These are phyloP conservation scores for Sinelater perroti DNA, from an alignment of 2,888 invertebrate genomes.

Conservation along the genomic window DNA sequence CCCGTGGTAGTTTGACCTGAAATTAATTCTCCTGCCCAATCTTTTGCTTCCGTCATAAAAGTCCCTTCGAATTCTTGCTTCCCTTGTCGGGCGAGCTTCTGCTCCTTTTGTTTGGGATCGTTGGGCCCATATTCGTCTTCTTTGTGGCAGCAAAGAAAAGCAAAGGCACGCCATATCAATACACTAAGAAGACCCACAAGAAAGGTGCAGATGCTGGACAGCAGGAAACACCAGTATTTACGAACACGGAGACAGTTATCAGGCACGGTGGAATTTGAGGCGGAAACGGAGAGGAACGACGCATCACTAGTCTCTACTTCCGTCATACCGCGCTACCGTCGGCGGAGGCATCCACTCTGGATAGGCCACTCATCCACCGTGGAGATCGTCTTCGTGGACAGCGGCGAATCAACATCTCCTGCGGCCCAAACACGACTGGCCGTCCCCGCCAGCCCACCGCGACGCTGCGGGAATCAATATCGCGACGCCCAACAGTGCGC, in stretches of 20 bases:
- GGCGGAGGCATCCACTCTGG: conserved; percentile 53
- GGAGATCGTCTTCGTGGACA: conserved; percentile 41
- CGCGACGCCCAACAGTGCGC: conserved; percentile 39
- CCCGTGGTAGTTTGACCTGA: conserved; percentile 99
- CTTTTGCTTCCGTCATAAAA: conserved; percentile 99
- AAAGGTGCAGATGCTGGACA: conserved; percentile 97
- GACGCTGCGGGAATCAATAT: conserved; percentile 45
- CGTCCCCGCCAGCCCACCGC: conserved; percentile 38
- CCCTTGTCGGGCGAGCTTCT: conserved; percentile 85
- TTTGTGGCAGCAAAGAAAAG: conserved; percentile 93
- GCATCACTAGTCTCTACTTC: conserved; percentile 62
- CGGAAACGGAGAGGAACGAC: conserved; percentile 48
- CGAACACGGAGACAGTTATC: conserved; percentile 86
- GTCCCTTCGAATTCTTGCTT: conserved; percentile 98
- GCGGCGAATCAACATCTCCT: conserved; percentile 42
- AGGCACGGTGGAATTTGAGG: conserved; percentile 45
- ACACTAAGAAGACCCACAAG: conserved; percentile 92
- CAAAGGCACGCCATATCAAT: conserved; percentile 91
- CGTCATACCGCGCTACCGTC: conserved; percentile 59
- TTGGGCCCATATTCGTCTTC: conserved; percentile 90
- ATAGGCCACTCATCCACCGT: conserved; percentile 38
- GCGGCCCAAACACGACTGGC: conserved; percentile 37
- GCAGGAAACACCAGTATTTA: conserved; percentile 98
- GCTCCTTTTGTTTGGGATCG: conserved; percentile 94
- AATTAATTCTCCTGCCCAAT: conserved; percentile 99